These are phyloP conservation scores for Bombus consobrinus DNA, from an alignment of 1,140 invertebrate genomes.

Conservation along the genomic window DNA sequence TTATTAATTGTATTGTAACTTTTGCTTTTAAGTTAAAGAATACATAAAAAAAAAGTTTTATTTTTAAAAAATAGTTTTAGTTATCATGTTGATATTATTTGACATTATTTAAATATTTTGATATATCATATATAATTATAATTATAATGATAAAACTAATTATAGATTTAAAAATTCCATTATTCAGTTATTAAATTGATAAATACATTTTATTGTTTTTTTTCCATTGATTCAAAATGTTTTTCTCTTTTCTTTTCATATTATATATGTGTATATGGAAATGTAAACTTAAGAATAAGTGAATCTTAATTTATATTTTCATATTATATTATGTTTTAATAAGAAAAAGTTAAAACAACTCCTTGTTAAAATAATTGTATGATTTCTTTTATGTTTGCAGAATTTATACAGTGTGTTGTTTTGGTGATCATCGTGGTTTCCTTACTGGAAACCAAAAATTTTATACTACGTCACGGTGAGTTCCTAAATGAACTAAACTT, in stretches of 20 bases:
- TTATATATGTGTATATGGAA: background rate
- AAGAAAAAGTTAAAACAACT: background rate
- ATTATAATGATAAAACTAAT: background rate
- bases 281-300: background rate
- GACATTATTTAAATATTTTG: background rate
- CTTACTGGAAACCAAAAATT: slow-evolving; percentile 73
- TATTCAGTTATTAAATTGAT: background rate
- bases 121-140: background rate
- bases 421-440: slow-evolving; percentile 76
- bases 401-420: slow-evolving; percentile 45
- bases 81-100: background rate
- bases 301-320: background rate
- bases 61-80: background rate
- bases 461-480: slow-evolving; percentile 76
- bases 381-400: slow-evolving; percentile 48
- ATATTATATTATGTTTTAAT: background rate
- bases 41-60: too few relatives aligned
- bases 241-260: background rate
- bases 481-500: slow-evolving; percentile 25
- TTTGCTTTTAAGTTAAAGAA: background rate
- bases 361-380: background rate
- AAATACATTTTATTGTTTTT: background rate
- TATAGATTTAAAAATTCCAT: background rate
- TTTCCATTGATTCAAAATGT: background rate
- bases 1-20: background rate